A percentile compares a stretch with the other conserved stretches of the same genome.
Conservation (phyloP, 2,113 vertebrate genomes). For the Hippoglossus stenolepis region DNA sequence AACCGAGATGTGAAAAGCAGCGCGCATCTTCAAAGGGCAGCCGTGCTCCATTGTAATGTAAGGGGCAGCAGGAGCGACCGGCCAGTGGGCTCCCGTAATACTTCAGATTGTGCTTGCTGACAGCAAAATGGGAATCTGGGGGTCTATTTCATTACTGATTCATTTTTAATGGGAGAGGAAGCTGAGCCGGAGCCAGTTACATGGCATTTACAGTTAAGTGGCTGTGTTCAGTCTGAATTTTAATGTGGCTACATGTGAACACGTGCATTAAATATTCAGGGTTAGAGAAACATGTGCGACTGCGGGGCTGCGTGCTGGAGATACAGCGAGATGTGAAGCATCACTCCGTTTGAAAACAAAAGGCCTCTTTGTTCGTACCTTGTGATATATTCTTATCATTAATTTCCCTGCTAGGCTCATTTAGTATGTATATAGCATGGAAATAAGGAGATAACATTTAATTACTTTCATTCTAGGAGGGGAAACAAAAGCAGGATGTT, state of each 20-base stretch:
- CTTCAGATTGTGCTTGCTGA: slow-evolving; percentile 40
- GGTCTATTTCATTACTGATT: slow-evolving; percentile 76
- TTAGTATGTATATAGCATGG: slow-evolving; percentile 6
- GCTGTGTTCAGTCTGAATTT: slow-evolving; percentile 68
- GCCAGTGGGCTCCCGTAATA: slow-evolving; percentile 29
- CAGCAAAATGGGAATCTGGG: slow-evolving; percentile 48
- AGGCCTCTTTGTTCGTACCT: slow-evolving; percentile 17
- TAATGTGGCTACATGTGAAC: slow-evolving; percentile 72
- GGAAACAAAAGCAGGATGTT: slow-evolving; percentile 12
- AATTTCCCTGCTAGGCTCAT: not conserved
- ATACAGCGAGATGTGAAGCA: slow-evolving; percentile 35
- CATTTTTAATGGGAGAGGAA: slow-evolving; percentile 78
- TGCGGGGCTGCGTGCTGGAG: slow-evolving; percentile 31
- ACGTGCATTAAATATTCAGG: slow-evolving; percentile 73
- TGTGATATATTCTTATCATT: slow-evolving; percentile 16
- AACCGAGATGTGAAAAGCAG: slow-evolving; percentile 3
- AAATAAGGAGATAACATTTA: not conserved
- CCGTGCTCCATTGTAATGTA: slow-evolving; percentile 36
- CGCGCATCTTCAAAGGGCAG: slow-evolving; percentile 49
- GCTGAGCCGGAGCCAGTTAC: slow-evolving; percentile 61
- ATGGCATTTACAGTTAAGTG: slow-evolving; percentile 67
- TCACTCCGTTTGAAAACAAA: slow-evolving; percentile 39
- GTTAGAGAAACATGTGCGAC: slow-evolving; percentile 58
- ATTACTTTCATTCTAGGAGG: not conserved
- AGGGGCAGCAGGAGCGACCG: slow-evolving; percentile 38